These are phyloP conservation scores for Eulemur macaco DNA, from an alignment of 2,113 vertebrate genomes.

Conservation along the genomic window DNA sequence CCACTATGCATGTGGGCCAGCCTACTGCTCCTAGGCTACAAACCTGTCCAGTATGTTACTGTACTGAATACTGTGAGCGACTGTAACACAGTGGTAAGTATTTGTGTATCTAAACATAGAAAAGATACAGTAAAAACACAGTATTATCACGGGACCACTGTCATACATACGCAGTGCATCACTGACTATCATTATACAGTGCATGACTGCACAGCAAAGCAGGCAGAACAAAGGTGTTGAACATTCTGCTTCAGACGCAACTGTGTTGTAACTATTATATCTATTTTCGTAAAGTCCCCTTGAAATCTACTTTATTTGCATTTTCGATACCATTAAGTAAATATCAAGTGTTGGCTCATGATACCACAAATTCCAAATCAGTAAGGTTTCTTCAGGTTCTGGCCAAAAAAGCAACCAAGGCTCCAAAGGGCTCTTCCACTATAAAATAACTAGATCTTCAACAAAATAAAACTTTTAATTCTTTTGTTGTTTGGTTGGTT, in stretches of 20 bases:
- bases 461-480: background rate
- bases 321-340: conserved; percentile 22
- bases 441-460: background rate
- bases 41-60: background rate
- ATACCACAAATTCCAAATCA: background rate
- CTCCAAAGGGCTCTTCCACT: background rate
- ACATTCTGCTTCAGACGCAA: background rate
- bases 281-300: background rate
- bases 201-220: background rate
- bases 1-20: background rate
- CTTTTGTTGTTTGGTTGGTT: too few species aligned
- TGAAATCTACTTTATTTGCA: background rate
- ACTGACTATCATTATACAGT: background rate
- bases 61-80: background rate
- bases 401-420: background rate
- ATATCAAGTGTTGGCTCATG: background rate
- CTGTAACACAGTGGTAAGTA: background rate
- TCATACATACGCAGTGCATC: too few species aligned
- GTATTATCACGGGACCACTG: background rate
- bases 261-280: background rate
- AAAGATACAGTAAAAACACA: background rate
- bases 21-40: background rate
- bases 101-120: background rate
- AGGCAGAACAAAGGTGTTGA: background rate
- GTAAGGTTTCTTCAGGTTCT: background rate